Conservation (phyloP, 37 sponge, comb jelly and placozoan species). For the Cladorhizidae sp. region DNA sequence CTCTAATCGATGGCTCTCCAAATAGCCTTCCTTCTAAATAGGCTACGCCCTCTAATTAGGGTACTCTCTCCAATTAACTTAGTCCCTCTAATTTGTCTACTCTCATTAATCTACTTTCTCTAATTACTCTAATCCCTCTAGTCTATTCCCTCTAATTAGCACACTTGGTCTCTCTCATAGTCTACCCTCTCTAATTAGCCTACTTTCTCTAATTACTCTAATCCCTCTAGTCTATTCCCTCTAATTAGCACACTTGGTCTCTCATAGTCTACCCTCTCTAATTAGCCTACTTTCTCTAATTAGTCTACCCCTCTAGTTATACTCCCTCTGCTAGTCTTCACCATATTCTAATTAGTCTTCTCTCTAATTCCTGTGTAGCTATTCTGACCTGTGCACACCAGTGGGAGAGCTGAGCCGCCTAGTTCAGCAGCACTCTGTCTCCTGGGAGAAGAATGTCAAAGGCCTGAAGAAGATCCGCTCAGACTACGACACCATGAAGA, state of each 20-base stretch:
- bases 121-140: neutral
- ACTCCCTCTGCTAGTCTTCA: neutral
- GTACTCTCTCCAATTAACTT: too few species aligned
- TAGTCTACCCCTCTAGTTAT: neutral
- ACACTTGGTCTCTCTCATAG: too few species aligned
- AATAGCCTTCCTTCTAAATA: too few species aligned
- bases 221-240: neutral
- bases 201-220: too few species aligned
- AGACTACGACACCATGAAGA: slow-evolving; percentile 69
- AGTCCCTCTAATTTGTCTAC: too few species aligned
- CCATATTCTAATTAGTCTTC: neutral
- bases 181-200: neutral
- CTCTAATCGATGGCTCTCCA: too few species aligned
- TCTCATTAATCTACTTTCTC: neutral
- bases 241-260: too few species aligned
- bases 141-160: neutral
- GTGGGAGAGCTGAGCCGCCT: slow-evolving; percentile 60
- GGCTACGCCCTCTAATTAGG: too few species aligned
- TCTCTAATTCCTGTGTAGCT: slow-evolving; percentile 33
- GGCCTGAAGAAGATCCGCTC: slow-evolving; percentile 62
- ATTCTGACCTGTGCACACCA: slow-evolving; percentile 64
- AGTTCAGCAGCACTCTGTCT: slow-evolving; percentile 56
- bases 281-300: neutral
- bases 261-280: too few species aligned
- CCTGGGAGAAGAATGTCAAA: slow-evolving; percentile 75